Evolutionary conservation across 2,888 invertebrate species (phyloP).

Genomic region (Alloplasta piceator): DNA sequence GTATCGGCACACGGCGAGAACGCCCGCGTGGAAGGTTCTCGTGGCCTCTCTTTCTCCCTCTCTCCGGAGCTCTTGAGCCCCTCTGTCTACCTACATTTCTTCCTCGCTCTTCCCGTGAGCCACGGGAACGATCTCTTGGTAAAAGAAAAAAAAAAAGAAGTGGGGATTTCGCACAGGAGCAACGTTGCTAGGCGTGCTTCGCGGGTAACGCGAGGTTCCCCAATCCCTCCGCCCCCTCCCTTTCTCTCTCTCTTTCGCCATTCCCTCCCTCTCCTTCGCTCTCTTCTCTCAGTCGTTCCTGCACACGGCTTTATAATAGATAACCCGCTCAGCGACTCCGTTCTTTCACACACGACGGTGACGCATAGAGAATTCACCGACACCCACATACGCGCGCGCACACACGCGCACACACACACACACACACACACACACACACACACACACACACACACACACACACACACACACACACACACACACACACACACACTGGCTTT

Average conservation of each 20-base stretch:
- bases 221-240: slow-evolving; percentile 21
- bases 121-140: slow-evolving; percentile 36
- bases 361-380: slow-evolving; percentile 65
- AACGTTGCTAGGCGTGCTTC: slow-evolving; percentile 80
- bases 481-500: too few relatives aligned
- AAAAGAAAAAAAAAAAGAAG: slow-evolving; percentile 17
- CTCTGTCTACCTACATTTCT: slow-evolving; percentile 26
- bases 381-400: slow-evolving; percentile 48
- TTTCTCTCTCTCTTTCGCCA: neutral
- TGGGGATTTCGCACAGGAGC: slow-evolving; percentile 57
- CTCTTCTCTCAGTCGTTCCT: slow-evolving; percentile 42
- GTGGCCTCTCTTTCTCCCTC: slow-evolving; percentile 46
- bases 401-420: too few relatives aligned
- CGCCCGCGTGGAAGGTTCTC: slow-evolving; percentile 65
- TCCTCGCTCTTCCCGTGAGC: slow-evolving; percentile 42
- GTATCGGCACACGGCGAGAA: slow-evolving; percentile 41
- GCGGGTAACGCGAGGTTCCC: slow-evolving; percentile 65
- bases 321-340: slow-evolving; percentile 64
- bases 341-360: slow-evolving; percentile 63
- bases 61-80: slow-evolving; percentile 15
- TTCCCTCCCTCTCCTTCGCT: slow-evolving; percentile 18
- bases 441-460: too few relatives aligned
- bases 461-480: too few relatives aligned
- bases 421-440: too few relatives aligned
- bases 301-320: slow-evolving; percentile 66